phyloP scores from a whole-genome alignment of 2,888 invertebrate species.

The Drosophila koepferae region DNA sequence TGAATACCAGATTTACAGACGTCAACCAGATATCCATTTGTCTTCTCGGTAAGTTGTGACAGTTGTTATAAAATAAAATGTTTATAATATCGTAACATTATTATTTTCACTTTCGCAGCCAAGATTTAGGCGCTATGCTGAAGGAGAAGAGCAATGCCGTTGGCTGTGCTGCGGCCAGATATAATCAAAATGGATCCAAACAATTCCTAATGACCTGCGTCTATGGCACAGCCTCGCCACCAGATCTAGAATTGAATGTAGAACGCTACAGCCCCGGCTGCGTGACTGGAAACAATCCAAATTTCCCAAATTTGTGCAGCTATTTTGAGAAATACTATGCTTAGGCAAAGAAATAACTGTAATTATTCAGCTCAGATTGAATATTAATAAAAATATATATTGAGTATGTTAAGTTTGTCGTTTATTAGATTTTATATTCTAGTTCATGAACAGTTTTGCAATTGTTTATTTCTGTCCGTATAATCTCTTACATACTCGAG shows the following conservation, averaged over 20 bases:
- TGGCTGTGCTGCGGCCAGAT: slow-evolving; percentile 3
- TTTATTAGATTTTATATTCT: slow-evolving; percentile 73
- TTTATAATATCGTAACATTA: background rate
- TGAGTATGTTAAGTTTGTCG: slow-evolving; percentile 57
- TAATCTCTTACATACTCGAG: slow-evolving; percentile 26
- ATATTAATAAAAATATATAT: slow-evolving; percentile 4
- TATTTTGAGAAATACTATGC: background rate
- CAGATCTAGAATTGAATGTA: too few species aligned
- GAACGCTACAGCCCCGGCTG: background rate
- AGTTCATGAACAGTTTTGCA: slow-evolving; percentile 68
- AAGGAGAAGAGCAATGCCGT: background rate
- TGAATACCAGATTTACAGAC: background rate
- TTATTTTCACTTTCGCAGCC: background rate
- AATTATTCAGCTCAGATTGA: background rate
- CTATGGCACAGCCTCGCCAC: background rate
- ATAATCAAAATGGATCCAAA: background rate
- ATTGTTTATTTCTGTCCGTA: slow-evolving; percentile 31
- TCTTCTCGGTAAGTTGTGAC: background rate
- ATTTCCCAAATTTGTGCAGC: background rate
- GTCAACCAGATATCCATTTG: background rate
- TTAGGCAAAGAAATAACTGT: background rate
- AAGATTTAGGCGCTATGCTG: background rate
- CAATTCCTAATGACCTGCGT: slow-evolving; percentile 5
- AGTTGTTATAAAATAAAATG: background rate
- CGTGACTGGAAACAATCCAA: background rate